Evolutionary conservation across 2,888 invertebrate genomes (phyloP).

Genomic region (Cataglyphis altisquamis): DNA sequence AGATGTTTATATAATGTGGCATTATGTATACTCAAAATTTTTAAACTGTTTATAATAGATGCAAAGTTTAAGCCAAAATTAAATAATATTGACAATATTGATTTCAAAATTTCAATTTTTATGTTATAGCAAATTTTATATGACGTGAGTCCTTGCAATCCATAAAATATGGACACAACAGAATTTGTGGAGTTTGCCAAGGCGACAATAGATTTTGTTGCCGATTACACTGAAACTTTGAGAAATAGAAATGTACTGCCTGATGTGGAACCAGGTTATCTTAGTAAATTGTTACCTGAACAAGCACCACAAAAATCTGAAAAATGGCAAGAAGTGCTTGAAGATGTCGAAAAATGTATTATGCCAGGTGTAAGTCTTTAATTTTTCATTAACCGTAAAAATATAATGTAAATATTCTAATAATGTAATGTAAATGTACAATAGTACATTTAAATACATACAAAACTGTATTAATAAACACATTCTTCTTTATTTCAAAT

Average conservation of each 20-base stretch:
- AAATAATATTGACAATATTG: not conserved
- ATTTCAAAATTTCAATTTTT: not conserved
- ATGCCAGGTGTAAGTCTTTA: conserved; percentile 92
- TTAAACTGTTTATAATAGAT: not conserved
- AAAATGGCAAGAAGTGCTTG: conserved; percentile 93
- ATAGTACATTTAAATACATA: not conserved
- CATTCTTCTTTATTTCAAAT: not conserved
- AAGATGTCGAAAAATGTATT: conserved; percentile 94
- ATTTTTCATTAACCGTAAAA: not conserved
- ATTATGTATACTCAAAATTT: not conserved
- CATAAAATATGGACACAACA: conserved; percentile 90
- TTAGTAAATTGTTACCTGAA: conserved; percentile 92
- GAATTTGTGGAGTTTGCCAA: conserved; percentile 94
- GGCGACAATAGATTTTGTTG: conserved; percentile 95
- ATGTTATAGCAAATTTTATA: not conserved
- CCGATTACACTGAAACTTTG: conserved; percentile 95
- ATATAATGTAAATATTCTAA: not conserved
- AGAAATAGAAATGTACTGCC: conserved; percentile 93
- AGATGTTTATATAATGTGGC: not conserved
- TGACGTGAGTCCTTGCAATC: not conserved
- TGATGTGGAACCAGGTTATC: conserved; percentile 95
- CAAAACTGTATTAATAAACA: not conserved
- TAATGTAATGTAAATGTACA: not conserved
- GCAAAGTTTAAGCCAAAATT: not conserved
- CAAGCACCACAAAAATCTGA: conserved; percentile 94